Evolutionary conservation across 2,113 vertebrate species (phyloP).

Genomic region (Triplophysa tibetana): DNA sequence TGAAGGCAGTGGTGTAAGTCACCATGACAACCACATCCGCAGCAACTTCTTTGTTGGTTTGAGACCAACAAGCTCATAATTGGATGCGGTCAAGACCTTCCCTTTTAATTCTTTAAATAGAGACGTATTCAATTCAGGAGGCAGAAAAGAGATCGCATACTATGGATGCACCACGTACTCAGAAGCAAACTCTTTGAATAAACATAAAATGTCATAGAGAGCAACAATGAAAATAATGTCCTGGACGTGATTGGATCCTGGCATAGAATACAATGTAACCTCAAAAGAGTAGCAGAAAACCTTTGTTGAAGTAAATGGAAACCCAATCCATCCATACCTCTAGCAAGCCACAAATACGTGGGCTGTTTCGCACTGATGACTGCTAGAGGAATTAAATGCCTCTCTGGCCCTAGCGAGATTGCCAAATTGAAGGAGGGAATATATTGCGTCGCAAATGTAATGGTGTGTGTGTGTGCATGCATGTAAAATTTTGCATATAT

Average conservation of each 20-base stretch:
- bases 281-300: conserved; percentile 39
- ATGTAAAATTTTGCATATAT: conserved; percentile 13
- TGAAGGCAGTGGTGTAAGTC: conserved; percentile 53
- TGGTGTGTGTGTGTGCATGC: background rate
- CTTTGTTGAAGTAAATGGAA: conserved; percentile 4
- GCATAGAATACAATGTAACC: conserved; percentile 15
- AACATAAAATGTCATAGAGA: conserved; percentile 7
- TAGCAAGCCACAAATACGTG: background rate
- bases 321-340: conserved; percentile 28
- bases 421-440: conserved; percentile 30
- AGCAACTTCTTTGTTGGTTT: conserved; percentile 45
- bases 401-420: conserved; percentile 20
- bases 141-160: background rate
- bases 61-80: conserved; percentile 46
- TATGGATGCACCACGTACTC: background rate
- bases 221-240: conserved; percentile 25
- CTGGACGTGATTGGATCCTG: conserved; percentile 3
- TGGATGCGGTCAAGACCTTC: background rate
- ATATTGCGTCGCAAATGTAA: conserved; percentile 16
- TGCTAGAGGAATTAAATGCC: conserved; percentile 45
- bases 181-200: background rate
- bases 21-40: conserved; percentile 59
- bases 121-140: background rate
- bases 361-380: background rate
- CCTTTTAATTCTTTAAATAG: background rate